A percentile compares a stretch with the other conserved stretches of the same genome.
phyloP scores from a whole-genome alignment of 2,797 vertebrate genomes.

The Limosa lapponica region DNA sequence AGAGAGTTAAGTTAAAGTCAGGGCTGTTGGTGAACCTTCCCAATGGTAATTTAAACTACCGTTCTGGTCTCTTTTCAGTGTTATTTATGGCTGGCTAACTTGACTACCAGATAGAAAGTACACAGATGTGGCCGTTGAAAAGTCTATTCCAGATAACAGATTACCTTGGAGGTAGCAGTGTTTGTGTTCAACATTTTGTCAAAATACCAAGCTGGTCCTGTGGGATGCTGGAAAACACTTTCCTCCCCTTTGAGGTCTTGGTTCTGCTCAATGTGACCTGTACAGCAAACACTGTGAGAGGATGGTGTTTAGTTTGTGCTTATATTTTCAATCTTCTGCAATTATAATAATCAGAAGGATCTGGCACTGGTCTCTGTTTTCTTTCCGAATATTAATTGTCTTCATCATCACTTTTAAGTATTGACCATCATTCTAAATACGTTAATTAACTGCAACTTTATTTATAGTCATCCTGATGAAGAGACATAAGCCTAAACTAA shows the following conservation, averaged over 20 bases:
- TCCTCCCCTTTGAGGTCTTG: slow-evolving; percentile 11
- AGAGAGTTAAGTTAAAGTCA: neutral
- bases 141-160: slow-evolving; percentile 48
- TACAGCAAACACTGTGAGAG: neutral
- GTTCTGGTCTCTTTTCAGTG: slow-evolving; percentile 24
- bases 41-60: slow-evolving; percentile 28
- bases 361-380: slow-evolving; percentile 13
- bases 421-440: neutral
- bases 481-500: neutral
- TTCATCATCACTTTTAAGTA: slow-evolving; percentile 11
- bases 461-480: neutral
- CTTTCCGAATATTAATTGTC: slow-evolving; percentile 13
- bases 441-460: neutral
- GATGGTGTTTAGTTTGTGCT: neutral
- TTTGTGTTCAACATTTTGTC: slow-evolving; percentile 43
- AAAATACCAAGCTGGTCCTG: slow-evolving; percentile 25
- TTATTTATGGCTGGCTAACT: slow-evolving; percentile 55
- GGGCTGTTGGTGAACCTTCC: slow-evolving; percentile 25
- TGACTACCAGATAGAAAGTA: slow-evolving; percentile 24
- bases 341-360: slow-evolving; percentile 48
- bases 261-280: neutral
- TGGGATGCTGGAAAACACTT: slow-evolving; percentile 28
- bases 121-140: slow-evolving; percentile 39
- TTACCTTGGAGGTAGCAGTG: slow-evolving; percentile 28
- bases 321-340: slow-evolving; percentile 26